Evolutionary conservation across 2,888 invertebrate genomes (phyloP).

Genomic region (Metacarcinus magister): DNA sequence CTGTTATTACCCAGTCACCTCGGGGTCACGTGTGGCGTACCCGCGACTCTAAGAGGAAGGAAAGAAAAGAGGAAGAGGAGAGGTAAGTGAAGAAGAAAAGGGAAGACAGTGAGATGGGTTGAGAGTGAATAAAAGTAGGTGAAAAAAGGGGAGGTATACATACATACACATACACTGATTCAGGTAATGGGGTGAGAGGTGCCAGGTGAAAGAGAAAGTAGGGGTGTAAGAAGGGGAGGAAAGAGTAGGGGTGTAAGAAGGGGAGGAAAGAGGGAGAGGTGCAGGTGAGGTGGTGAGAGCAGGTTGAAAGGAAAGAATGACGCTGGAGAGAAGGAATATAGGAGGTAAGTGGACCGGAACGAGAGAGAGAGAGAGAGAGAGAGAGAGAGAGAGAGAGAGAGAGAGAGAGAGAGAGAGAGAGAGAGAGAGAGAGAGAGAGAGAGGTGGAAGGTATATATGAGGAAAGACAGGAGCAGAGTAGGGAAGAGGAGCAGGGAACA

Average conservation of each 20-base stretch:
- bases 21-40: background rate
- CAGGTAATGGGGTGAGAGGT: too few relatives aligned
- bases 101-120: background rate
- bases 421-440: slow-evolving; percentile 50
- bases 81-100: background rate
- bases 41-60: background rate
- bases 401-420: background rate
- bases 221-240: background rate
- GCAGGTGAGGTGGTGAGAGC: background rate
- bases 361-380: background rate
- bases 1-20: slow-evolving; percentile 30
- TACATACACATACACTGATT: too few relatives aligned
- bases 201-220: too few relatives aligned
- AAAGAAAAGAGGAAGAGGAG: background rate
- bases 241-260: background rate
- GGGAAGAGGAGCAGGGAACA: background rate
- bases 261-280: background rate
- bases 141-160: too few relatives aligned
- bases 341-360: background rate
- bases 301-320: background rate
- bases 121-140: background rate
- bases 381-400: background rate
- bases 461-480: background rate
- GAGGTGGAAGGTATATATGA: background rate
- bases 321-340: background rate